Conservation (phyloP, 2,888 invertebrate genomes). For the Napeogenes inachia region DNA sequence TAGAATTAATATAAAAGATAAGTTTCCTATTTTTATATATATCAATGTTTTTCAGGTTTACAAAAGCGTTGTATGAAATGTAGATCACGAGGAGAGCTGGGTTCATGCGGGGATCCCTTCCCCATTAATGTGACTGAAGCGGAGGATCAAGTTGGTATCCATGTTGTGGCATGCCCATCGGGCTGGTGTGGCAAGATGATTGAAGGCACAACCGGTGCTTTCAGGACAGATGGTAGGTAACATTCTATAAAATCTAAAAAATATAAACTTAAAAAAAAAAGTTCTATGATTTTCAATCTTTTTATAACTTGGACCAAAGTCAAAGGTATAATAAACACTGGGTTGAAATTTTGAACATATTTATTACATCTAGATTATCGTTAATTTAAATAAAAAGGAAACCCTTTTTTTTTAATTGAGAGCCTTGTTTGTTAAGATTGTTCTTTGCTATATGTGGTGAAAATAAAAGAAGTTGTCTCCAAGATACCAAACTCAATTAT, state of each 20-base stretch:
- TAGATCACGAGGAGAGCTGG: slow-evolving; percentile 90
- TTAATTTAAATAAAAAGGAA: too few species aligned
- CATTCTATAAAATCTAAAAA: neutral
- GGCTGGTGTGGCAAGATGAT: slow-evolving; percentile 96
- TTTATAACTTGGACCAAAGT: too few species aligned
- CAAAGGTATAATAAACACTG: too few species aligned
- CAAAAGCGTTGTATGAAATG: slow-evolving; percentile 88
- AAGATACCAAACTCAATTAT: too few species aligned
- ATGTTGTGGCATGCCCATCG: slow-evolving; percentile 88
- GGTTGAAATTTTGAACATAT: too few species aligned
- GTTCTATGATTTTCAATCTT: too few species aligned
- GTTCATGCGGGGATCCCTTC: slow-evolving; percentile 93
- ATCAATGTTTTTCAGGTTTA: slow-evolving; percentile 72
- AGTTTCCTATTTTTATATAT: neutral
- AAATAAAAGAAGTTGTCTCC: too few species aligned
- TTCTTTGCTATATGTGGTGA: too few species aligned
- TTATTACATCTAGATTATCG: too few species aligned
- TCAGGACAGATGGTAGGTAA: slow-evolving; percentile 85
- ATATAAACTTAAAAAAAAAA: too few species aligned
- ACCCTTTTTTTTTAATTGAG: too few species aligned
- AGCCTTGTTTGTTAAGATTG: too few species aligned
- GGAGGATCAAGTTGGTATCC: slow-evolving; percentile 83
- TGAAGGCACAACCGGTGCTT: slow-evolving; percentile 84
- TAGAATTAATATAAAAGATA: neutral
- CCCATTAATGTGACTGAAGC: slow-evolving; percentile 86